These are phyloP conservation scores for Kradibia gibbosae DNA, from an alignment of 1,140 invertebrate genomes.

Conservation along the genomic window DNA sequence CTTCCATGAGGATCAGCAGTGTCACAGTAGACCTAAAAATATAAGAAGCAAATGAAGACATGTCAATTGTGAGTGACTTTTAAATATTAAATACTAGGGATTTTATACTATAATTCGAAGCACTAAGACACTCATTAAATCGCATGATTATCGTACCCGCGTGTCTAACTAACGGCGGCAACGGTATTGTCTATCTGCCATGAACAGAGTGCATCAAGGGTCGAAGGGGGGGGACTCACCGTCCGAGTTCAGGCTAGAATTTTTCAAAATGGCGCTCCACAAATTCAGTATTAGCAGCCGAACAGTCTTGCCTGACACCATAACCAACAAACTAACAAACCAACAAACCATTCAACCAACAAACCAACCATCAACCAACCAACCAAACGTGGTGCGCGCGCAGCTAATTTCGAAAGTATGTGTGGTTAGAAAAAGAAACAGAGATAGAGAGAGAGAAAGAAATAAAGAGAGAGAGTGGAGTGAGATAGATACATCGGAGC, in stretches of 20 bases:
- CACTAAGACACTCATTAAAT: background rate
- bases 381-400: slow-evolving; percentile 44
- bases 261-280: slow-evolving; percentile 70
- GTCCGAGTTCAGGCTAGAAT: slow-evolving; percentile 54
- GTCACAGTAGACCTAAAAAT: slow-evolving; percentile 60
- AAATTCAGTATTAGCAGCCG: slow-evolving; percentile 65
- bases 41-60: slow-evolving; percentile 25
- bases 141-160: background rate
- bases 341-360: slow-evolving; percentile 56
- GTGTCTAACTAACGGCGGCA: background rate
- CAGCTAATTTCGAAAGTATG: too few relatives aligned
- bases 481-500: slow-evolving; percentile 26
- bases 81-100: background rate
- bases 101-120: background rate
- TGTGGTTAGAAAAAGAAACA: slow-evolving; percentile 27
- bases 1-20: slow-evolving; percentile 69
- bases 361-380: too few relatives aligned
- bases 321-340: slow-evolving; percentile 62
- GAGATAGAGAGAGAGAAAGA: background rate
- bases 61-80: background rate
- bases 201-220: slow-evolving; percentile 17
- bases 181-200: background rate
- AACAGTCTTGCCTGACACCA: slow-evolving; percentile 55
- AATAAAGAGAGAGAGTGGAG: background rate
- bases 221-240: slow-evolving; percentile 40